Evolutionary conservation across 2,113 vertebrate genomes (phyloP).

Genomic region (Anguilla japonica): DNA sequence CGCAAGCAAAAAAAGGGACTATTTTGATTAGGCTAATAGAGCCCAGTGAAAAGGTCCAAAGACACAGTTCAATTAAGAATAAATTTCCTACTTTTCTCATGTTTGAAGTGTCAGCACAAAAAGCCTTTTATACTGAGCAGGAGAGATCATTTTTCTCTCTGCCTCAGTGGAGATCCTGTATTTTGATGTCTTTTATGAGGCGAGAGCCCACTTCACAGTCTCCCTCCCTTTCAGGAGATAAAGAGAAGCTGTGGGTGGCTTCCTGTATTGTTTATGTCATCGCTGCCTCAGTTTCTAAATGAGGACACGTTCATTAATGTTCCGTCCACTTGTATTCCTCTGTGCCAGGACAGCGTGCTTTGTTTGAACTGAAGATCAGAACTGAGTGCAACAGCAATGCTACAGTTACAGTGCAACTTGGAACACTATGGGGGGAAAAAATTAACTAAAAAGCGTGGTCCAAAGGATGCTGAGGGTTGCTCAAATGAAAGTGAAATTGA

Average conservation of each 20-base stretch:
- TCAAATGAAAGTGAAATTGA: background rate
- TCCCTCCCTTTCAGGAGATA: background rate
- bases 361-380: background rate
- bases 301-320: background rate
- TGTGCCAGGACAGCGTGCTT: background rate
- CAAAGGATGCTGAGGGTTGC: background rate
- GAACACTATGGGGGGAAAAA: background rate
- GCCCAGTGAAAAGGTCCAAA: background rate
- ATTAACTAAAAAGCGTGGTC: background rate
- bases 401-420: background rate
- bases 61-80: background rate
- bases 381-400: background rate
- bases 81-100: background rate
- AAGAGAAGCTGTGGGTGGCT: background rate
- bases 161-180: background rate
- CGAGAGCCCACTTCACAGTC: background rate
- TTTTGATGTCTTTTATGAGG: background rate
- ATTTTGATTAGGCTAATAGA: too few species aligned
- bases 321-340: background rate
- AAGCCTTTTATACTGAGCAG: background rate
- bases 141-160: background rate
- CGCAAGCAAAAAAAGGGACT: too few species aligned
- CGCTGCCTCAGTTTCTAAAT: background rate
- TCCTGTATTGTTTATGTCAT: background rate
- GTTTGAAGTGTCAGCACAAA: conserved; percentile 3